Percentiles rank a stretch among this genome's conserved stretches.
These are phyloP conservation scores for Latheticus oryzae DNA, from an alignment of 2,888 invertebrate genomes.

Conservation along the genomic window DNA sequence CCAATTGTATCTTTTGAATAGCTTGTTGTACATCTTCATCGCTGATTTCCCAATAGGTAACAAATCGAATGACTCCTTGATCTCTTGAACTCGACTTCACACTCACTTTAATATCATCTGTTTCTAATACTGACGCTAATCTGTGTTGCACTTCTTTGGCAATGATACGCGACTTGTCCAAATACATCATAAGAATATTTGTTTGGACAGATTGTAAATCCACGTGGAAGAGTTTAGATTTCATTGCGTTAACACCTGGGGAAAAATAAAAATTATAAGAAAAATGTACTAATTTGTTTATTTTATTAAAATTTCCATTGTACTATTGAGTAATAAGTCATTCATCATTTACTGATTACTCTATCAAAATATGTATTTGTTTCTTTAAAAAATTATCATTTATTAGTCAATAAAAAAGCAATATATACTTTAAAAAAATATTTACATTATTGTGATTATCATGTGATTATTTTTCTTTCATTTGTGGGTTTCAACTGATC, in stretches of 20 bases:
- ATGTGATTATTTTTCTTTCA: too few relatives aligned
- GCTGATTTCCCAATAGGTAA: constrained; percentile 77
- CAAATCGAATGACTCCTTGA: constrained; percentile 73
- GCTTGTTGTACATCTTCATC: constrained; percentile 75
- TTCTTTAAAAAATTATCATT: too few relatives aligned
- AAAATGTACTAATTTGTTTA: too few relatives aligned
- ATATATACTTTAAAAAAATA: too few relatives aligned
- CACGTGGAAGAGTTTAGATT: constrained; percentile 73
- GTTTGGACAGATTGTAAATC: constrained; percentile 74
- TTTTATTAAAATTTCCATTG: too few relatives aligned
- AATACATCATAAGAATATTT: constrained; percentile 79
- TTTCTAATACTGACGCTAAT: constrained; percentile 65
- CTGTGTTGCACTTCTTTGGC: constrained; percentile 70
- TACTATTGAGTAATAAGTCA: too few relatives aligned
- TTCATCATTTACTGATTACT: too few relatives aligned
- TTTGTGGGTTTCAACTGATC: constrained; percentile 21
- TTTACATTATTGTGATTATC: too few relatives aligned
- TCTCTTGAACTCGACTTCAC: constrained; percentile 73
- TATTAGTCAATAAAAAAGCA: too few relatives aligned
- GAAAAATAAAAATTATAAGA: too few relatives aligned
- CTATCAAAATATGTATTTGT: too few relatives aligned
- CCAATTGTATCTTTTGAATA: constrained; percentile 77
- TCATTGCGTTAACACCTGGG: constrained; percentile 73
- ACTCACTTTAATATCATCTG: constrained; percentile 68
- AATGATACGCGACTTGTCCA: constrained; percentile 67